A percentile compares a stretch with the other conserved stretches of the same genome.
phyloP scores from a whole-genome alignment of 2,797 vertebrate species.

The Anguilla megastoma region DNA sequence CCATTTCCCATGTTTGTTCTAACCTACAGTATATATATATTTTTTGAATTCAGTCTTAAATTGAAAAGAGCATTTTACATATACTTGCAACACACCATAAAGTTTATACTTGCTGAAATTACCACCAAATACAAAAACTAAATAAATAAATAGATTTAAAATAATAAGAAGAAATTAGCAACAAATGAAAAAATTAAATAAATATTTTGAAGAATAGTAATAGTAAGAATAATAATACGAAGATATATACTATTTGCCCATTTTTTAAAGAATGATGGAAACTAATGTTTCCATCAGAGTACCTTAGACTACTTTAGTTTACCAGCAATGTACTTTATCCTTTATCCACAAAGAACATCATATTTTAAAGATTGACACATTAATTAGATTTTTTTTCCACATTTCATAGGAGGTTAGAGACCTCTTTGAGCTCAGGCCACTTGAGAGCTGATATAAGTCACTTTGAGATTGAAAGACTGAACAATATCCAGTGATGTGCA shows the following conservation, averaged over 20 bases:
- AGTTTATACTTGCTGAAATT: background rate
- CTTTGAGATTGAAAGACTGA: background rate
- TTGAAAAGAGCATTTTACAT: background rate
- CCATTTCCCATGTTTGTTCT: background rate
- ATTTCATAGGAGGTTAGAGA: background rate
- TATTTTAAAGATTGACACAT: slow-evolving; percentile 29
- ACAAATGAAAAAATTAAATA: background rate
- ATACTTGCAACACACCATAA: background rate
- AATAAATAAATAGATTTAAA: too few relatives aligned
- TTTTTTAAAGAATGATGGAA: slow-evolving; percentile 10
- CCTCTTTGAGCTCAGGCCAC: background rate
- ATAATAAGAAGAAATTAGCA: background rate
- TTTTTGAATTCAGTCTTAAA: background rate
- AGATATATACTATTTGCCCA: too few relatives aligned
- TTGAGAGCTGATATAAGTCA: background rate
- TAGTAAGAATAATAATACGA: too few relatives aligned
- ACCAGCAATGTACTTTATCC: slow-evolving; percentile 33
- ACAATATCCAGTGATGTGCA: background rate
- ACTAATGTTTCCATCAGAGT: background rate
- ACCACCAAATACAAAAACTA: background rate
- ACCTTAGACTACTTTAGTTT: slow-evolving; percentile 28
- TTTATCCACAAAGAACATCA: slow-evolving; percentile 27
- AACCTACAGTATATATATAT: background rate
- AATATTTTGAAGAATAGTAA: too few relatives aligned
- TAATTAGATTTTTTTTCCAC: background rate